phyloP scores from a whole-genome alignment of 2,888 invertebrate genomes.

The Bursaphelenchus okinawaensis region DNA sequence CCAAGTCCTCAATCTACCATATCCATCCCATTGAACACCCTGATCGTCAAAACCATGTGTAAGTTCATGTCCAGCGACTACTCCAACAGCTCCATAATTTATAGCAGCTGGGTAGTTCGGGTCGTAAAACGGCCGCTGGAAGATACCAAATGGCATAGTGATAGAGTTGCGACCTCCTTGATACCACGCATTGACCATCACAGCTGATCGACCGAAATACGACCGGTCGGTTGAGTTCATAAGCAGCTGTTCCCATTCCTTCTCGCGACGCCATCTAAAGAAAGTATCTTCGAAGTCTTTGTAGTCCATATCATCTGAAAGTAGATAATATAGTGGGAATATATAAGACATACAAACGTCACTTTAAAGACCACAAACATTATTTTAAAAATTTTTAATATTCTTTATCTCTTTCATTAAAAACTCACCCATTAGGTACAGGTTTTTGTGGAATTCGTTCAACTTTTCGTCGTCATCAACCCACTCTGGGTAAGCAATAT shows the following conservation, averaged over 20 bases:
- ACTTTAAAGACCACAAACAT: too few relatives aligned
- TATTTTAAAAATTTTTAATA: too few relatives aligned
- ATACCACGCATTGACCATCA: constrained; percentile 51
- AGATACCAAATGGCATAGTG: constrained; percentile 52
- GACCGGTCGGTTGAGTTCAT: constrained; percentile 20
- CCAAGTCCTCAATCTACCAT: constrained; percentile 31
- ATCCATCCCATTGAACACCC: constrained; percentile 38
- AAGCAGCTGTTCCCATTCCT: not conserved
- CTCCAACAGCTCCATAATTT: constrained; percentile 82
- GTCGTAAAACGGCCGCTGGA: constrained; percentile 50
- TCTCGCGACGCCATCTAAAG: not conserved
- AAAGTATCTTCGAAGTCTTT: not conserved
- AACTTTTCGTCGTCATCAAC: constrained; percentile 36
- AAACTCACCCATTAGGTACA: not conserved
- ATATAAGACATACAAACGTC: too few relatives aligned
- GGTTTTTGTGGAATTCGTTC: constrained; percentile 30
- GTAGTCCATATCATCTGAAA: not conserved
- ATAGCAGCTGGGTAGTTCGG: constrained; percentile 46
- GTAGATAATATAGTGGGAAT: too few relatives aligned
- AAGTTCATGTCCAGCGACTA: constrained; percentile 29
- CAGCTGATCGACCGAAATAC: constrained; percentile 47
- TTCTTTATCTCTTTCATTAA: not conserved
- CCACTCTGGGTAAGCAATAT: constrained; percentile 49
- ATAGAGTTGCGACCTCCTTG: constrained; percentile 50
- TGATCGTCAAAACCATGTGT: constrained; percentile 29